Evolutionary conservation across 2,888 invertebrate genomes (phyloP).

Genomic region (Chloroclystis v-ata): DNA sequence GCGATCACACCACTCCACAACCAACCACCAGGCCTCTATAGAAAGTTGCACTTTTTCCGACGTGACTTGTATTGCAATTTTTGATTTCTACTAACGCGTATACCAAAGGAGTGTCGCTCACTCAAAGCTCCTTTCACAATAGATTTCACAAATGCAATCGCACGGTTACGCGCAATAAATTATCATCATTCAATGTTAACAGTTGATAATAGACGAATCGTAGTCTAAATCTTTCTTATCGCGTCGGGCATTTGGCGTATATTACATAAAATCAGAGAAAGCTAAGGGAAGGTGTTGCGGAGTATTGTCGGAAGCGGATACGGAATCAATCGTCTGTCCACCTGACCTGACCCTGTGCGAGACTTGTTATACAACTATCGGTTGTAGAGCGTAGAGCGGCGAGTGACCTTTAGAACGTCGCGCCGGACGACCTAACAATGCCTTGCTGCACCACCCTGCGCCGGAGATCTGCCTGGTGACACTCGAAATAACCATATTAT

Average conservation of each 20-base stretch:
- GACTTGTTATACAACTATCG: slow-evolving; percentile 65
- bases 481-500: too few relatives aligned
- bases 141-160: slow-evolving; percentile 36
- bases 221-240: slow-evolving; percentile 20
- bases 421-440: not conserved
- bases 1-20: slow-evolving; percentile 40
- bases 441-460: not conserved
- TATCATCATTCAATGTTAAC: slow-evolving; percentile 28
- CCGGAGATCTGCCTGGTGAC: not conserved
- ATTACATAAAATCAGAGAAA: slow-evolving; percentile 62
- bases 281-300: slow-evolving; percentile 44
- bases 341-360: slow-evolving; percentile 60
- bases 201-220: slow-evolving; percentile 24
- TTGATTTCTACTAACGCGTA: slow-evolving; percentile 41
- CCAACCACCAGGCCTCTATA: slow-evolving; percentile 40
- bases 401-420: slow-evolving; percentile 52
- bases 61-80: slow-evolving; percentile 55
- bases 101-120: slow-evolving; percentile 30
- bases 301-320: slow-evolving; percentile 64
- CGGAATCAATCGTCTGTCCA: slow-evolving; percentile 51
- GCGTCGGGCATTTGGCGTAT: slow-evolving; percentile 34
- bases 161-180: slow-evolving; percentile 30
- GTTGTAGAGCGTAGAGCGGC: slow-evolving; percentile 50
- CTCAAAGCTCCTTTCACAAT: slow-evolving; percentile 39
- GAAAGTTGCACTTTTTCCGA: slow-evolving; percentile 65